Base-by-base conservation (phyloP, 2,113 vertebrate species). In the Pagrus major region DNA sequence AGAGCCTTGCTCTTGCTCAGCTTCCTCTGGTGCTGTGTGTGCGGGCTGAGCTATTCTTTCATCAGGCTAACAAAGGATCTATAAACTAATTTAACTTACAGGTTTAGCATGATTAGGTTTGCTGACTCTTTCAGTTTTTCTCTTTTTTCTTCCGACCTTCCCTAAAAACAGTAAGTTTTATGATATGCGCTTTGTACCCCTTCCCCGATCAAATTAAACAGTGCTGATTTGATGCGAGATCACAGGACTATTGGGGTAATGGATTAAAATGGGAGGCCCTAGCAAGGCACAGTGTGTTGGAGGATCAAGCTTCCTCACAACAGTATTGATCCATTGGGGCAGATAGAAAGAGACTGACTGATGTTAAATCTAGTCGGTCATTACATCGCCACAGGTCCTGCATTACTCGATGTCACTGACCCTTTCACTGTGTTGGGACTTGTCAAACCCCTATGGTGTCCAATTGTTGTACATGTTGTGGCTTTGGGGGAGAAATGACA, bases 31-130 rank as follows among this genome's bases (percentile, higher is more conserved):
- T 55, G 15, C 47, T 59, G 23, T 56, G 54, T 39, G 44, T 39
- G 44, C 66, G 37, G 15, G 31, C 80, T 67, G 41, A 47, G 60
- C 52, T 63, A 12, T 76, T 58, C 18, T 76, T 81, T 79, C 76
- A 80, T 87, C 44, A 69, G 71, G 18, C 58, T 71, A 67, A 61
- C 70, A 70, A 76, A 88, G 47, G 74, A 90, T 89, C 85, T 46
- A 84, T 91, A 91, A 89, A 82, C 59, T 77, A 56, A 91, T 93
- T 89, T 80, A 77, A 82, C 61, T n/a, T 64, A 73, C 71, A 77
- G 63, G 69, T 82, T 84, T 80, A 67, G 84, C 83, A 77, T 88
- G 82, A 83, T 78, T 87, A 76, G 78, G 49, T 87, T 86, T 84
- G 70, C 78, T 71, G 82, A 81, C 41, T 47, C 11, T 39, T 71